phyloP scores from a whole-genome alignment of 2,797 vertebrate genomes.

The Phoxinus dragarum region DNA sequence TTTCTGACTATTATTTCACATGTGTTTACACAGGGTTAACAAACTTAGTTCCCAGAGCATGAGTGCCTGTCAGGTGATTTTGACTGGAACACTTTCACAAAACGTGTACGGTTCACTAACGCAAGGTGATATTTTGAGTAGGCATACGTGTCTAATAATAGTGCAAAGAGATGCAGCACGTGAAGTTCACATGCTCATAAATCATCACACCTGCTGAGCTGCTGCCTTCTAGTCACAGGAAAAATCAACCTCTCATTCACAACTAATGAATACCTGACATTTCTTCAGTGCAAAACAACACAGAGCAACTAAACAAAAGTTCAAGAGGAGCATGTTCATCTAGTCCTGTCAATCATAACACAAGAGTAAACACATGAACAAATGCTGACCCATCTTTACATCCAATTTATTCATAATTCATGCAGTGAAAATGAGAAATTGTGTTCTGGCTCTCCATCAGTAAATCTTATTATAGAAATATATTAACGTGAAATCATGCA shows the following conservation, averaged over 20 bases:
- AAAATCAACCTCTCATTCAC: background rate
- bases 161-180: background rate
- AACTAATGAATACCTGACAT: background rate
- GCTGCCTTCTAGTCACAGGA: background rate
- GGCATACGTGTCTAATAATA: conserved; percentile 3
- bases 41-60: background rate
- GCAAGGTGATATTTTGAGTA: conserved; percentile 5
- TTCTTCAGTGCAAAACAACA: background rate
- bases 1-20: background rate
- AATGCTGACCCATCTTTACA: background rate
- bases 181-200: background rate
- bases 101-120: background rate
- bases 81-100: background rate
- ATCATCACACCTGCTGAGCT: background rate
- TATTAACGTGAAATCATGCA: background rate
- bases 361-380: background rate
- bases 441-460: no score
- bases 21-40: background rate
- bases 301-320: background rate
- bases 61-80: background rate
- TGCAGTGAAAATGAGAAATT: background rate
- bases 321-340: background rate
- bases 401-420: background rate
- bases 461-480: background rate
- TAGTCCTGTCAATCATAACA: background rate